A percentile compares a stretch with the other conserved stretches of the same genome.
Conservation (phyloP, 2,113 vertebrate genomes). For the Coracopsis vasa region DNA sequence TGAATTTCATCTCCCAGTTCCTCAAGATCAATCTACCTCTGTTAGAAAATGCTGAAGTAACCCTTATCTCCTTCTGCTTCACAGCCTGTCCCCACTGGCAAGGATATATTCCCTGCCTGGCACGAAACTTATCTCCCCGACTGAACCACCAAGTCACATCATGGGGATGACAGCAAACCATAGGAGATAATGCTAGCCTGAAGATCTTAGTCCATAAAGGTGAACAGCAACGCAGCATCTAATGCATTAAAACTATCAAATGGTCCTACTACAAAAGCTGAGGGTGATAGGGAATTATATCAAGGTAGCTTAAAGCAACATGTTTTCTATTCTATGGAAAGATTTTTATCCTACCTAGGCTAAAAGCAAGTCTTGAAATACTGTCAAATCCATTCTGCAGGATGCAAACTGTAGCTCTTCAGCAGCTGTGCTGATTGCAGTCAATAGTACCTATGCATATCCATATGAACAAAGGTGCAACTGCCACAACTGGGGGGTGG, state of each 20-base stretch:
- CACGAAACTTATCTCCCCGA: background rate
- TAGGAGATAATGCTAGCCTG: background rate
- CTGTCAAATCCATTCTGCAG: background rate
- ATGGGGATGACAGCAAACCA: background rate
- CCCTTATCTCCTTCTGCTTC: background rate
- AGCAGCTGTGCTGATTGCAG: background rate
- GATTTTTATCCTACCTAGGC: background rate
- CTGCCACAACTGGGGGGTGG: fast-evolving
- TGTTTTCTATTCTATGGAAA: background rate
- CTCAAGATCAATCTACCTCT: background rate
- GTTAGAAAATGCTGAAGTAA: background rate
- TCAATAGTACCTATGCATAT: background rate
- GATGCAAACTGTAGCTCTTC: background rate
- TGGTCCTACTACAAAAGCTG: background rate
- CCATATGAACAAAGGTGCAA: background rate
- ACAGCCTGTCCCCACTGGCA: background rate
- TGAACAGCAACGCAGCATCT: background rate
- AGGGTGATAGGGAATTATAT: background rate
- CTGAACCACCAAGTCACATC: background rate
- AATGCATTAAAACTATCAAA: background rate
- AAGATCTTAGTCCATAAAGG: background rate
- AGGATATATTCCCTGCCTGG: background rate
- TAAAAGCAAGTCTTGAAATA: background rate
- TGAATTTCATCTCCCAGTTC: background rate
- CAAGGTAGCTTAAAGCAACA: background rate